Percentiles rank a stretch among this genome's conserved stretches.
These are phyloP conservation scores for Phorcus lineatus DNA, from an alignment of 2,888 invertebrate genomes.

Conservation along the genomic window DNA sequence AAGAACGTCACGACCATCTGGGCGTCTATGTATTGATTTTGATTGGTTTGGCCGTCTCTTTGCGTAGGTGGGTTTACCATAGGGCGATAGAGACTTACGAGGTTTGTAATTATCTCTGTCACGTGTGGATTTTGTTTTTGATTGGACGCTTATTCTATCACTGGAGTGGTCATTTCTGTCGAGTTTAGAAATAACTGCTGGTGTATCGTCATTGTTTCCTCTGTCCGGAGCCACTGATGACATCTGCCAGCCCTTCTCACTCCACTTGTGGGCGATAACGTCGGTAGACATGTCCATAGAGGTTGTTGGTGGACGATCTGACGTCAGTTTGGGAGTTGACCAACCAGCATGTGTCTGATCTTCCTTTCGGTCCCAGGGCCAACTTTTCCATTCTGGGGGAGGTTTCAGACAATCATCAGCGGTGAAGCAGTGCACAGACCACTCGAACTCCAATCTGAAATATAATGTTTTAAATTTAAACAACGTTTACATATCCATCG, in stretches of 20 bases:
- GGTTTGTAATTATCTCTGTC: too few relatives aligned
- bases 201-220: not conserved
- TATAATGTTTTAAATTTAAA: not conserved
- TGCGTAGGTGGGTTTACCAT: too few relatives aligned
- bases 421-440: conserved; percentile 35
- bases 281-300: not conserved
- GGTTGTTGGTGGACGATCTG: not conserved
- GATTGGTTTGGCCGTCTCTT: too few relatives aligned
- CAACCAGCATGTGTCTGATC: not conserved
- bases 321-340: not conserved
- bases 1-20: too few relatives aligned
- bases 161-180: not conserved
- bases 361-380: conserved; percentile 31
- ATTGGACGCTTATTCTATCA: not conserved
- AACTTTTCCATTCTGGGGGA: conserved; percentile 23
- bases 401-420: conserved; percentile 25
- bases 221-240: not conserved
- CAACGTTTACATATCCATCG: too few relatives aligned
- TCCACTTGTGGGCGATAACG: not conserved
- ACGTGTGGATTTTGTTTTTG: not conserved
- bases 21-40: too few relatives aligned
- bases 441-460: conserved; percentile 41
- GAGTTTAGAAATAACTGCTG: not conserved
- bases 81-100: too few relatives aligned
- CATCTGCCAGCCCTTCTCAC: too few relatives aligned